Conservation (phyloP, 2,113 vertebrate species). For the Platysternon megacephalum region DNA sequence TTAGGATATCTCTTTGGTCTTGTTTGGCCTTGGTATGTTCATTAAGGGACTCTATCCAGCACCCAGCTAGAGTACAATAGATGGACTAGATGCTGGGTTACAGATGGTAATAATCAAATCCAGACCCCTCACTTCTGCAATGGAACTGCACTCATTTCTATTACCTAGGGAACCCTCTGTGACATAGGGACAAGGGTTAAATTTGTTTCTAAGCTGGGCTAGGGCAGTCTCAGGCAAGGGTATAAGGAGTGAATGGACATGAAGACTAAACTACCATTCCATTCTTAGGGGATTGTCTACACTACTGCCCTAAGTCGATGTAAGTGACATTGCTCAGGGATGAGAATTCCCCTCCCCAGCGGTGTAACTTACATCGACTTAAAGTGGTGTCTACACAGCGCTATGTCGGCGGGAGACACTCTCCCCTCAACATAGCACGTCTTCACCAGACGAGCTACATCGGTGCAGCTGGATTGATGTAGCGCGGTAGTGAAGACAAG, state of each 20-base stretch:
- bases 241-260: fast-evolving
- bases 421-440: too few relatives aligned
- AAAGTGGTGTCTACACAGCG: too few relatives aligned
- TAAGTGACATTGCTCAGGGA: too few relatives aligned
- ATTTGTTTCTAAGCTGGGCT: neutral
- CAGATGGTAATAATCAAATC: neutral
- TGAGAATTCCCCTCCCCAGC: too few relatives aligned
- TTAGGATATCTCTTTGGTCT: neutral
- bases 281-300: neutral
- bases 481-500: too few relatives aligned
- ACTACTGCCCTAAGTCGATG: too few relatives aligned
- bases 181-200: neutral
- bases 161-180: neutral
- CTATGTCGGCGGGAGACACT: too few relatives aligned
- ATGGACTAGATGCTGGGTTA: neutral
- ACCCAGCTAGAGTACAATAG: neutral
- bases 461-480: too few relatives aligned
- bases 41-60: neutral
- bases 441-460: too few relatives aligned
- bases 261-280: neutral
- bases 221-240: neutral
- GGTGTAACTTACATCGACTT: too few relatives aligned
- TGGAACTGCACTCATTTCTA: neutral
- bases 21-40: neutral
- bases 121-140: neutral